These are phyloP conservation scores for Lepidonotus clava DNA, from an alignment of 2,888 invertebrate species.

Conservation along the genomic window DNA sequence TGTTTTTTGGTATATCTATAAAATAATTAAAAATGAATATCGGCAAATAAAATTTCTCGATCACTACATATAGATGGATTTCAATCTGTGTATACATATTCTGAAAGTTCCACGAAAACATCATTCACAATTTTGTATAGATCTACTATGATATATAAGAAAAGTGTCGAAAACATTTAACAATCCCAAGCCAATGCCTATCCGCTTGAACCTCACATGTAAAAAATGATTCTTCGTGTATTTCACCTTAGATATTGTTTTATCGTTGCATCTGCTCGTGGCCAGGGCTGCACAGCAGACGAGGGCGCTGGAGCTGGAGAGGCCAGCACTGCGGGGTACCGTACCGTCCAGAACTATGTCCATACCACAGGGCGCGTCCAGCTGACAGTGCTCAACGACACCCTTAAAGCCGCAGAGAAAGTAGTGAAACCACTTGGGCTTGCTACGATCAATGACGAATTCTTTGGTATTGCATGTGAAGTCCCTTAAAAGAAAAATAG, in stretches of 20 bases:
- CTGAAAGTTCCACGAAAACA: too few species aligned
- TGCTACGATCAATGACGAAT: slow-evolving; percentile 72
- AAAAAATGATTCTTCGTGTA: background rate
- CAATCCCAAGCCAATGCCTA: too few species aligned
- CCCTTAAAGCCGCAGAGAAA: slow-evolving; percentile 96
- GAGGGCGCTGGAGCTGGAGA: slow-evolving; percentile 98
- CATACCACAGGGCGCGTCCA: slow-evolving; percentile 83
- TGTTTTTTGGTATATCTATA: too few species aligned
- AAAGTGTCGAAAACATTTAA: too few species aligned
- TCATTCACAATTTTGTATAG: too few species aligned
- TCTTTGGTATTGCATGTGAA: slow-evolving; percentile 68
- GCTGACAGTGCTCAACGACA: slow-evolving; percentile 84
- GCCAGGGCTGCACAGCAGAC: slow-evolving; percentile 95
- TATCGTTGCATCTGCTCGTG: slow-evolving; percentile 85
- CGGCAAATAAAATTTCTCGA: too few species aligned
- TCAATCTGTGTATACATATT: too few species aligned
- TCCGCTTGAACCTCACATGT: too few species aligned
- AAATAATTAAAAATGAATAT: too few species aligned
- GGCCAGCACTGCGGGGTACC: slow-evolving; percentile 95
- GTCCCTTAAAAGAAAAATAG: slow-evolving; percentile 70
- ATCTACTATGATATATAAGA: too few species aligned
- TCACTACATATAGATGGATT: too few species aligned
- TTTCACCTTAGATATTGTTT: slow-evolving; percentile 73
- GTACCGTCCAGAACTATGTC: slow-evolving; percentile 90
- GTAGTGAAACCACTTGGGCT: slow-evolving; percentile 93